A percentile compares a stretch with the other conserved stretches of the same genome.
Evolutionary conservation across 2,113 vertebrate genomes (phyloP).

Genomic region (Callospermophilus lateralis): DNA sequence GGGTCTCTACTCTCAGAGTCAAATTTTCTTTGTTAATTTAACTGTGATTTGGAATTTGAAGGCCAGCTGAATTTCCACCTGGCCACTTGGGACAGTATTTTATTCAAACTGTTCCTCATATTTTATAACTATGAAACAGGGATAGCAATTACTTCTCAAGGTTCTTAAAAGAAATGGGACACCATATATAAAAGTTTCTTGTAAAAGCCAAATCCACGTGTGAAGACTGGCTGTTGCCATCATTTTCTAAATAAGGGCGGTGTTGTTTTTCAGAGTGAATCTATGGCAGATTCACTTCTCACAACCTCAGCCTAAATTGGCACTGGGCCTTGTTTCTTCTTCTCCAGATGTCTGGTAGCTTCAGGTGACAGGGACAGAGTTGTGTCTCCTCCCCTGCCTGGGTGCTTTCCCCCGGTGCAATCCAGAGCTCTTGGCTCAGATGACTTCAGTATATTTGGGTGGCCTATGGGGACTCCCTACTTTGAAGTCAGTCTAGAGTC

Average conservation of each 20-base stretch:
- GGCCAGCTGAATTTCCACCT: neutral
- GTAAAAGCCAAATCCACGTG: neutral
- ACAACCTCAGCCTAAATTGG: neutral
- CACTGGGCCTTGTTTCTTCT: neutral
- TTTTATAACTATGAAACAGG: neutral
- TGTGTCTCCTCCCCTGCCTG: neutral
- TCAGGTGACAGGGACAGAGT: neutral
- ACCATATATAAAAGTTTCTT: neutral
- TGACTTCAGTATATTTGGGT: neutral
- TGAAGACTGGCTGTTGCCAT: neutral
- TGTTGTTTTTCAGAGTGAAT: neutral
- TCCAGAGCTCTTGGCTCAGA: neutral
- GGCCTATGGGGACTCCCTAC: too few species aligned
- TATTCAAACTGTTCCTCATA: neutral
- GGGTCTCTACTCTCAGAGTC: neutral
- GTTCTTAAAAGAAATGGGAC: neutral
- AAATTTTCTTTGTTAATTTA: neutral
- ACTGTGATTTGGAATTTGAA: neutral
- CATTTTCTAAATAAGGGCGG: neutral
- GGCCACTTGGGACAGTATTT: neutral
- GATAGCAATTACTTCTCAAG: neutral
- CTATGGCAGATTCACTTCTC: fast-evolving
- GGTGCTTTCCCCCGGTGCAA: neutral
- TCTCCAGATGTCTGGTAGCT: neutral
- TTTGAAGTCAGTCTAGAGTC: neutral